Evolutionary conservation across 1,140 invertebrate genomes (phyloP), one percentile per base, ranked within the genome.

Genomic region (Camponotus floridanus): DNA sequence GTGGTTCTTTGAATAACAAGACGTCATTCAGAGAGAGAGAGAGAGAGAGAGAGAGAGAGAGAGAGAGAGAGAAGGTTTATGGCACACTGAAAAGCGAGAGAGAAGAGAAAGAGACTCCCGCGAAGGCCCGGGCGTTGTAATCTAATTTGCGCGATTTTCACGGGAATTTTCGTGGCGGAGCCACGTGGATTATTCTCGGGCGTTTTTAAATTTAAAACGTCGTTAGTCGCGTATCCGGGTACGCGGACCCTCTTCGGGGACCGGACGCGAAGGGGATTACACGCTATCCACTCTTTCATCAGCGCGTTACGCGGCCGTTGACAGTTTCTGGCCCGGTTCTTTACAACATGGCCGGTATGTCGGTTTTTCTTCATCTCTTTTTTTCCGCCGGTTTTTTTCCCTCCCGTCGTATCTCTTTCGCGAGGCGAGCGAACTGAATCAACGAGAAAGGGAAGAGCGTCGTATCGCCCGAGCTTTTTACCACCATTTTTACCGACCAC

Each of bases 231-330:
- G 48, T 61, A 62, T 89, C 85, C 73, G 87, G 59, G 80, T 65
- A 84, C 84, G 78, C 83, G 9, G 67, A 4, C 62, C 55, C 73
- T 78, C 64, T 68, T 67, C 65, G 59, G 65, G 31, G 81, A 87
- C 65, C 73, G 78, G 87, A 89, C 85, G 70, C 78, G 21, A 48
- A 61, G 73, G 79, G 85, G 88, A 90, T 90, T 89, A 89, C 76
- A 70, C 78, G 81, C 68, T 83, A 89, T 89, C 87, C 88, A 86
- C 73, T 57, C 78, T 90, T 90, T 89, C 88, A 89, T 90, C 88
- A 81, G 64, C 85, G 70, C 85, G 70, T 85, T 85, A 57, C 86
- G 55, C 64, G 80, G 36, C 85, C 86, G 86, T 86, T 88, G 85
- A 83, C 88, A 76, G 79, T 84, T 64, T 51, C 64, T 55, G 48